Base-by-base conservation (phyloP, 2,797 vertebrate species). In the Phalanger gymnotis region DNA sequence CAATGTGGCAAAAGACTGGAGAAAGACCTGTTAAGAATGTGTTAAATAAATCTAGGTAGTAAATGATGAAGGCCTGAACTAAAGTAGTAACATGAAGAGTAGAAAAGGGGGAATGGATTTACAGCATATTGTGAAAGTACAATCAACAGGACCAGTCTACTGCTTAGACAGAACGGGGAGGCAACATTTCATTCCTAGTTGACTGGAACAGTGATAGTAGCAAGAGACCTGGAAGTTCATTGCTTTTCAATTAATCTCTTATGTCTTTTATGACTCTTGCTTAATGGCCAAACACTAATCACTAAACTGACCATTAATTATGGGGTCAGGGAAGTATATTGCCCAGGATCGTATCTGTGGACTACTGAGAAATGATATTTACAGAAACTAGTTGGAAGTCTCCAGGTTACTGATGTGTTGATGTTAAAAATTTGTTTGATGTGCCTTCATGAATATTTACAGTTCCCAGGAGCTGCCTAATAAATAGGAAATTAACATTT, bases 371-470 rank as follows among this genome's bases (percentile, higher is more conserved):
- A 58, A 91, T 94, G 31, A 92, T 92, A 52, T 14, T 93, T 54
- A 96, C 51, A 90, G 54, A 93, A 93, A 90, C 94, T 87, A 96
- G 58, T n/a, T 81, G 91, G 5, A 52, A 87, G 25, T 93, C 93
- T 54, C 4, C 4, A 92, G 58, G 54, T 90, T 95, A 66, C 90
- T 94, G 55, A 4, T 61, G 9, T 28, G 19, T 51, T 95, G 19
- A 96, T 92, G 19, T 47, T 95, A 91, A 96, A 95, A 10, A 1
- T 58, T 87, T 52, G 22, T 92, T 95, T 94, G 53, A 89, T 95
- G 92, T 94, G 91, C 54, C 66, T 95, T 95, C 16, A 87, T 53
- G 94, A 94, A 94, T 95, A 93, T 93, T 95, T 92, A 94, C 95
- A 92, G 28, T 92, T 94, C 90, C 19, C 87, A 25, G 25, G 89